Conservation (phyloP, 2,797 vertebrate species). For the Austrolebias charrua region DNA sequence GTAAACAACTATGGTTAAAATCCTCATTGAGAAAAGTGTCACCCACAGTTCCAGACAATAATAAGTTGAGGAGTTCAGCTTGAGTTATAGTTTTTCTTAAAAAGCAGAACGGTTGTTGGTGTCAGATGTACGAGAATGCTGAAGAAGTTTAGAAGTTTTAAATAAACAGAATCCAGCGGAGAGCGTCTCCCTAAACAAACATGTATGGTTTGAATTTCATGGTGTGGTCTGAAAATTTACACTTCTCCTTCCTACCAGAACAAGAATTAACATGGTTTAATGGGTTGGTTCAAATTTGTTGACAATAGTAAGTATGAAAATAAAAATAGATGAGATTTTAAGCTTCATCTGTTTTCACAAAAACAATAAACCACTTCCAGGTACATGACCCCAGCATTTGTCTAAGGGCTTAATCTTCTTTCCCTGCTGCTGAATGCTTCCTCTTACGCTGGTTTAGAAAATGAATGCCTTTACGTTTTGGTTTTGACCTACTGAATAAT, state of each 20-base stretch:
- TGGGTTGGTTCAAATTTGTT: slow-evolving; percentile 11
- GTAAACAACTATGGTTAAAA: background rate
- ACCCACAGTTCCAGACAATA: no score
- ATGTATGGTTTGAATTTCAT: slow-evolving; percentile 27
- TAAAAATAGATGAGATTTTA: slow-evolving; percentile 18
- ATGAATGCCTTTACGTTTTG: slow-evolving; percentile 78
- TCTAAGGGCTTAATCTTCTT: slow-evolving; percentile 23
- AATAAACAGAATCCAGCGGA: slow-evolving; percentile 33
- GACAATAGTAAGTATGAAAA: slow-evolving; percentile 4
- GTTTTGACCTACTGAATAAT: slow-evolving; percentile 76
- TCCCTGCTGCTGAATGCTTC: slow-evolving; percentile 55
- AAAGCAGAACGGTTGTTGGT: background rate
- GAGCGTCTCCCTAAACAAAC: slow-evolving; percentile 41
- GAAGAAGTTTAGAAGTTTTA: slow-evolving; percentile 38
- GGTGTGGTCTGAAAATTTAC: slow-evolving; percentile 19
- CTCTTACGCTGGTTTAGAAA: slow-evolving; percentile 77
- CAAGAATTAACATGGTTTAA: slow-evolving; percentile 19
- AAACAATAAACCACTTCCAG: slow-evolving; percentile 62
- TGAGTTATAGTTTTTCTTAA: no score
- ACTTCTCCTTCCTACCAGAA: slow-evolving; percentile 19
- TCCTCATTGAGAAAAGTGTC: background rate
- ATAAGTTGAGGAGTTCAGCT: no score
- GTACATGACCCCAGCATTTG: slow-evolving; percentile 47
- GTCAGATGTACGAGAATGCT: slow-evolving; percentile 37
- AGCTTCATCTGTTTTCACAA: slow-evolving; percentile 23